phyloP scores from a whole-genome alignment of 2,888 invertebrate genomes.

The Chloroclystis v-ata region DNA sequence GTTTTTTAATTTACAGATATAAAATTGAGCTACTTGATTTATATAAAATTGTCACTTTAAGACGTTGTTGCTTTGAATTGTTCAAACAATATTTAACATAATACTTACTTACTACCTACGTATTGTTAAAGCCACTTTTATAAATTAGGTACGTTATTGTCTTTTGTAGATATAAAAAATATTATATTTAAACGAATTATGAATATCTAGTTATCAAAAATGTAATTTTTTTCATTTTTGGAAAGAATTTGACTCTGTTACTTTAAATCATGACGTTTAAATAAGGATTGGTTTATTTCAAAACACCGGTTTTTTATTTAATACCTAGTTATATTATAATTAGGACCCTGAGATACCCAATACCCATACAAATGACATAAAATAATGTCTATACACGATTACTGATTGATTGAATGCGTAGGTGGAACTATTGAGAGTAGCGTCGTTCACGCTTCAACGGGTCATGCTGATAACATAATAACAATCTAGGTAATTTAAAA shows the following conservation, averaged over 20 bases:
- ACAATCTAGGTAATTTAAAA: conserved; percentile 27
- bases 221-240: conserved; percentile 57
- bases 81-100: conserved; percentile 14
- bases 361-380: no score
- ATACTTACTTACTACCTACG: no score
- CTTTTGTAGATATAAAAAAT: conserved; percentile 31
- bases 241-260: conserved; percentile 69
- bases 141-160: conserved; percentile 18
- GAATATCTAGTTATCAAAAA: conserved; percentile 38
- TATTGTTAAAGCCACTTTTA: conserved; percentile 17
- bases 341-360: no score
- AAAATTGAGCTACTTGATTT: conserved; percentile 9
- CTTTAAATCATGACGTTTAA: conserved; percentile 72
- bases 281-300: conserved; percentile 69
- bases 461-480: conserved; percentile 29
- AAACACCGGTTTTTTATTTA: conserved; percentile 9
- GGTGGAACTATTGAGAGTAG: conserved; percentile 16
- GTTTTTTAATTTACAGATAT: conserved; percentile 10
- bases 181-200: conserved; percentile 45
- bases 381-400: background rate
- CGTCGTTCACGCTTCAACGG: conserved; percentile 21
- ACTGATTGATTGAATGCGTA: background rate
- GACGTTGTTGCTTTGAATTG: conserved; percentile 7
- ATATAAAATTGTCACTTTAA: conserved; percentile 3
- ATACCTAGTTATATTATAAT: no score